Evolutionary conservation across 2,113 vertebrate species (phyloP).

Genomic region (Nicator chloris): DNA sequence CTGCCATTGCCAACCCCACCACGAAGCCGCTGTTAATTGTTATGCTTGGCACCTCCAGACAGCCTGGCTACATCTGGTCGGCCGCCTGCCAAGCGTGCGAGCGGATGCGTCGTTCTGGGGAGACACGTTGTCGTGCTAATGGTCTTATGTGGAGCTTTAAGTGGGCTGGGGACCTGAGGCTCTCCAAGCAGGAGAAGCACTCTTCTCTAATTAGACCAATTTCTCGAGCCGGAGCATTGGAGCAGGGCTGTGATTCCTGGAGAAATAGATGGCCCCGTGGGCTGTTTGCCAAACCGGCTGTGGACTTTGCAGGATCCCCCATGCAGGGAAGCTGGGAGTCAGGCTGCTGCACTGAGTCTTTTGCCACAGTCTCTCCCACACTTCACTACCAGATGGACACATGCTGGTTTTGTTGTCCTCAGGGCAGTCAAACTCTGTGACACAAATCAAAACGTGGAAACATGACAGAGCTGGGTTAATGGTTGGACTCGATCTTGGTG

Average conservation of each 20-base stretch:
- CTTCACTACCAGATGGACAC: accelerated
- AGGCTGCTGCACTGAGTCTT: accelerated
- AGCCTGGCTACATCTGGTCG: neutral
- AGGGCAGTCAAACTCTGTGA: neutral
- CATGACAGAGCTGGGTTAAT: neutral
- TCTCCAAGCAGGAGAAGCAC: neutral
- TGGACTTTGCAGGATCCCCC: accelerated
- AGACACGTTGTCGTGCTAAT: neutral
- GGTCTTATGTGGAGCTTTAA: neutral
- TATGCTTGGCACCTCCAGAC: slow-evolving; percentile 26
- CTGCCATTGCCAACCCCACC: neutral
- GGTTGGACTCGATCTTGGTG: neutral
- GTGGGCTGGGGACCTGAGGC: neutral
- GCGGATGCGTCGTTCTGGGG: neutral
- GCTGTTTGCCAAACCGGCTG: neutral
- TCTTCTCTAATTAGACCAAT: neutral
- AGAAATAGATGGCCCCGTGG: accelerated
- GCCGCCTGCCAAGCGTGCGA: neutral
- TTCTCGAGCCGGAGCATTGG: neutral
- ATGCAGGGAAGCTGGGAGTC: neutral
- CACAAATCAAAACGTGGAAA: neutral
- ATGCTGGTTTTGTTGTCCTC: neutral
- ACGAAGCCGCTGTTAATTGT: neutral
- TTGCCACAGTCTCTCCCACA: neutral
- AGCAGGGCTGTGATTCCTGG: neutral